phyloP scores from a whole-genome alignment of 2,888 invertebrate species.

The Heliconius hortense region DNA sequence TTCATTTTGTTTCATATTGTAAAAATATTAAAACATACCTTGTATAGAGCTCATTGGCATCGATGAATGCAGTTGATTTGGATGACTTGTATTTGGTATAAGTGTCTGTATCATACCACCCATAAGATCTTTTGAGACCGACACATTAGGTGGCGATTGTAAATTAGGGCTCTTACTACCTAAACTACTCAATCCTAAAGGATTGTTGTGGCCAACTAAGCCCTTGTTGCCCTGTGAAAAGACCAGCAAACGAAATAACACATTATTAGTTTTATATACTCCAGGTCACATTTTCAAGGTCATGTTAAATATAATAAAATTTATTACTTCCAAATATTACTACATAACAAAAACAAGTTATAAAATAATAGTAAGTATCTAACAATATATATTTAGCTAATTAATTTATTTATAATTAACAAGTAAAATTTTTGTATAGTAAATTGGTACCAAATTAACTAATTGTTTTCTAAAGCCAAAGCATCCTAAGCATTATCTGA shows the following conservation, averaged over 20 bases:
- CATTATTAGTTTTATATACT: constrained; percentile 58
- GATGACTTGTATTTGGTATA: constrained; percentile 88
- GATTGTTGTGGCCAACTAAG: constrained; percentile 87
- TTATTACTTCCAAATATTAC: not conserved
- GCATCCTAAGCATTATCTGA: not conserved
- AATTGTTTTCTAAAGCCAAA: not conserved
- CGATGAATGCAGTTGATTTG: constrained; percentile 78
- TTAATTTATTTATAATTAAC: not conserved
- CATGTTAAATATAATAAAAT: not conserved
- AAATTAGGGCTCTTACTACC: constrained; percentile 92
- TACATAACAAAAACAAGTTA: not conserved
- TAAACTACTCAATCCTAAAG: constrained; percentile 87
- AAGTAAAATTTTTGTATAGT: not conserved
- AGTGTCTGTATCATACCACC: constrained; percentile 86
- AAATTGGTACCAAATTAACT: not conserved
- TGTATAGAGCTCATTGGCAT: constrained; percentile 89
- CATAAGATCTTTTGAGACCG: constrained; percentile 90
- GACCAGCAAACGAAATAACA: constrained; percentile 69
- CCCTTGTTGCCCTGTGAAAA: constrained; percentile 86
- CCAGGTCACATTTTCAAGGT: constrained; percentile 4
- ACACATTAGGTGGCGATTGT: constrained; percentile 92
- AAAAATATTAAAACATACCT: constrained; percentile 65
- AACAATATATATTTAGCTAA: not conserved
- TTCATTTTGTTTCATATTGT: no score
- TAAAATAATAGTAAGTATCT: not conserved